Conservation (phyloP, 2,797 vertebrate species). For the Myotis findleyi region DNA sequence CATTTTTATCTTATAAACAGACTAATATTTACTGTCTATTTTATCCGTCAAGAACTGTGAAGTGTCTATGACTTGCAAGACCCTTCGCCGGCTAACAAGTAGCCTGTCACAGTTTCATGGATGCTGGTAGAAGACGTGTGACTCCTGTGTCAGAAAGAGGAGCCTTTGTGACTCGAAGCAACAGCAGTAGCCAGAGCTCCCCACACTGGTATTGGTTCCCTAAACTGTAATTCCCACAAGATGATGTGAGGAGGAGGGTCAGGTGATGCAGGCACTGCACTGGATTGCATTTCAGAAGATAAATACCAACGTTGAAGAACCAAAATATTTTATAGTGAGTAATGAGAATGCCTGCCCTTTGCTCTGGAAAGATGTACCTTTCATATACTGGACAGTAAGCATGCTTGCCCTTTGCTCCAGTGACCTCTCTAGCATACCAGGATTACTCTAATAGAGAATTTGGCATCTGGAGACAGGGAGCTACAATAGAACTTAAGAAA, state of each 20-base stretch:
- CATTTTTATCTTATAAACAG: background rate
- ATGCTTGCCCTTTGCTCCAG: background rate
- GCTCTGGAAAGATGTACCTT: background rate
- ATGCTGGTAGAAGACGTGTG: background rate
- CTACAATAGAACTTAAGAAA: background rate
- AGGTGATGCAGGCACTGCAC: background rate
- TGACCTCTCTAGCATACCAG: background rate
- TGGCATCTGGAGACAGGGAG: background rate
- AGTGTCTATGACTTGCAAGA: background rate
- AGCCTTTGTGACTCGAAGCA: background rate
- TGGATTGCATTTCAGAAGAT: background rate
- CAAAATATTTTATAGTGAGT: background rate
- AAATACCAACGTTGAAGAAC: background rate
- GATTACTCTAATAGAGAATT: background rate
- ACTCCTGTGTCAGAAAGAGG: background rate
- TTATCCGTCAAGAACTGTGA: background rate
- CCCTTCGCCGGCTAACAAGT: background rate
- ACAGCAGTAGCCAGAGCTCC: too few species aligned
- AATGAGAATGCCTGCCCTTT: background rate
- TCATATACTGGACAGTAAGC: background rate
- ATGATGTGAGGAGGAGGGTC: rapidly evolving
- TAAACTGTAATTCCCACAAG: background rate
- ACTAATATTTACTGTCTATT: background rate
- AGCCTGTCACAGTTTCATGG: background rate
- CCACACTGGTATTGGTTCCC: background rate